Base-by-base conservation (phyloP, 30 jellyfish, hydroid and myxozoan genomes). In the Rhopilema esculentum region DNA sequence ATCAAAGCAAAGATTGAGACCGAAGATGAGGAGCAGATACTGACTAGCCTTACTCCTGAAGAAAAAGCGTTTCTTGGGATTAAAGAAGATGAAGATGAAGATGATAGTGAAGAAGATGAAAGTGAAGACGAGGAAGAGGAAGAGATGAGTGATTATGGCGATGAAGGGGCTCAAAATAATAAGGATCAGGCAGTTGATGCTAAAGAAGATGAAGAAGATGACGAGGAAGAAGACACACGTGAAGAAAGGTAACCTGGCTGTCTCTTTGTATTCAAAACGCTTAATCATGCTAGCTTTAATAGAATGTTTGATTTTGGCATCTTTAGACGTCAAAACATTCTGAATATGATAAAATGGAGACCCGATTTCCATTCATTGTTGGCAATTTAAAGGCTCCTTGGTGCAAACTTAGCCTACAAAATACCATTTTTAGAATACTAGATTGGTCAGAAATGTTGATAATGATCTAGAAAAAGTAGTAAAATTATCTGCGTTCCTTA, bases 61-160 rank as follows among this genome's bases (percentile, higher is more conserved):
- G 97, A 90, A 75, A 90, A 75, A 66, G 26, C 20, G 68, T 90
- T 89, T 75, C 93, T 90, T 73, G 91, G 93, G 27, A 40, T 82
- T 20, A 65, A 50, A 20, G 85, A 67, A 8, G 89, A 66, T 4
- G 86, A 62, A 24, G 86, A 31, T 1, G 72, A 33, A 28, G 66
- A 20, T 6, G 15, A 1, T 29, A 69, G 27, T 0, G 69, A 21
- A 1, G 89, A 63, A 61, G 84, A 26, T 0, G 84, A 61, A 18
- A 57, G 20, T 23, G 80, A 26, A 0, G 81, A 57, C 18, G 86
- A 84, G 22, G 87, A 53, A 7, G 73, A 30, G 52, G 80, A 52
- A 1, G 82, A 12, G 22, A 27, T 1, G 18, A 80, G 51, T 8
- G 49, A 30, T 7, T 27, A 24, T 8, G 76, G 26, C 8, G 90